Percentiles rank a stretch among this genome's conserved stretches.
Evolutionary conservation across 2,888 invertebrate genomes (phyloP).

Genomic region (Dynastes maya): DNA sequence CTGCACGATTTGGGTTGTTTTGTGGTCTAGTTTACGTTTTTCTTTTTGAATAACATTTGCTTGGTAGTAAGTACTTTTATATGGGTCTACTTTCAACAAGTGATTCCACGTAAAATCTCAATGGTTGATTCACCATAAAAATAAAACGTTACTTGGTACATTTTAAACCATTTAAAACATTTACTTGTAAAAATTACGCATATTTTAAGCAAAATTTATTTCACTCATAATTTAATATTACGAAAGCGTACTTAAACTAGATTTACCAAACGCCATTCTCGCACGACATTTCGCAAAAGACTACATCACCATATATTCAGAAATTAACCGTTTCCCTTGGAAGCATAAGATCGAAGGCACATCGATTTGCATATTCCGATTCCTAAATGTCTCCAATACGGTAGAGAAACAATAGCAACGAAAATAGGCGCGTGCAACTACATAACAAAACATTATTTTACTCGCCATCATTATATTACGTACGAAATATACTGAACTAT

Average conservation of each 20-base stretch:
- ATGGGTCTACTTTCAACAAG: no score
- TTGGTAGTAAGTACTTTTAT: no score
- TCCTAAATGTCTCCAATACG: not conserved
- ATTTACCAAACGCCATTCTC: not conserved
- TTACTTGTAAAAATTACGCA: no score
- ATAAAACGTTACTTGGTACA: no score
- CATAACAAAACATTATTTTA: not conserved
- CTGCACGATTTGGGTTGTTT: no score
- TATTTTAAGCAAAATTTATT: no score
- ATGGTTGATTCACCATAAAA: no score
- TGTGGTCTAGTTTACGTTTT: no score
- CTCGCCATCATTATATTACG: not conserved
- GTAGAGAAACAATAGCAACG: not conserved
- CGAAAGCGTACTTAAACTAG: not conserved
- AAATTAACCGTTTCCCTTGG: not conserved
- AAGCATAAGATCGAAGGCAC: not conserved
- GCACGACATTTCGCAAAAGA: not conserved
- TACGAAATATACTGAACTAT: slow-evolving; percentile 1
- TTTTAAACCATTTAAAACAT: no score
- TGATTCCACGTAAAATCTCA: no score
- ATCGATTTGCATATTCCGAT: slow-evolving; percentile 14
- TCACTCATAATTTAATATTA: no score
- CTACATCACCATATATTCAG: not conserved
- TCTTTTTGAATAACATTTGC: no score
- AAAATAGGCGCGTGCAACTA: not conserved